These are phyloP conservation scores for Alosa alosa DNA, from an alignment of 2,113 vertebrate species.

Conservation along the genomic window DNA sequence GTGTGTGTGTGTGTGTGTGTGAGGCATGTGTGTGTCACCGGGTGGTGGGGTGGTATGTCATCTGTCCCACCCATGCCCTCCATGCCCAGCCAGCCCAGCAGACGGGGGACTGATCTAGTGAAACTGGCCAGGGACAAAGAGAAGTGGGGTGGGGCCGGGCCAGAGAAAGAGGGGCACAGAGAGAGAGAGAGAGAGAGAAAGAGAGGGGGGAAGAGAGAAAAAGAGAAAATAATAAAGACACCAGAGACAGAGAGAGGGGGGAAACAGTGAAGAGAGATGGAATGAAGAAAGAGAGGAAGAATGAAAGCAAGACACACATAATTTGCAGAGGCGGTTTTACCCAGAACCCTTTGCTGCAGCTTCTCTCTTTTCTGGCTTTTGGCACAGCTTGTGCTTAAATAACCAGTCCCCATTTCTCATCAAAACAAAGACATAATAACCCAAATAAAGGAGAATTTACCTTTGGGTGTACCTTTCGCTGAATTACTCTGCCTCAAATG, in stretches of 20 bases:
- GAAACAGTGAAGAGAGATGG: neutral
- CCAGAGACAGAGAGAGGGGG: neutral
- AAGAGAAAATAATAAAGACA: slow-evolving; percentile 7
- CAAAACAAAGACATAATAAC: neutral
- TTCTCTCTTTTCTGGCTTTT: neutral
- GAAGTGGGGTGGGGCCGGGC: neutral
- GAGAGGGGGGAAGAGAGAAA: neutral
- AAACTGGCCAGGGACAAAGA: neutral
- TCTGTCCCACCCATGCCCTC: too few relatives aligned
- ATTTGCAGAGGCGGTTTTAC: slow-evolving; percentile 7
- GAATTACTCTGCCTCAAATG: neutral
- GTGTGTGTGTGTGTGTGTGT: neutral
- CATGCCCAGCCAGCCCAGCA: neutral
- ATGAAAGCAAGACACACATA: neutral
- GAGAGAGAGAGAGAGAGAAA: neutral
- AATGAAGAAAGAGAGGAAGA: neutral
- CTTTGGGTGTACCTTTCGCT: neutral
- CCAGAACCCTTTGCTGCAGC: neutral
- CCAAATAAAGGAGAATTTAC: neutral
- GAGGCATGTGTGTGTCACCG: too few relatives aligned
- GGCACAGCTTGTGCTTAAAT: neutral
- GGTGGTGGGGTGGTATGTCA: too few relatives aligned
- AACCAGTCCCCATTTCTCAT: neutral
- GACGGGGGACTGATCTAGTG: neutral
- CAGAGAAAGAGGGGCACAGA: neutral